Evolutionary conservation across 2,888 invertebrate species (phyloP).

Genomic region (Tipula unca): DNA sequence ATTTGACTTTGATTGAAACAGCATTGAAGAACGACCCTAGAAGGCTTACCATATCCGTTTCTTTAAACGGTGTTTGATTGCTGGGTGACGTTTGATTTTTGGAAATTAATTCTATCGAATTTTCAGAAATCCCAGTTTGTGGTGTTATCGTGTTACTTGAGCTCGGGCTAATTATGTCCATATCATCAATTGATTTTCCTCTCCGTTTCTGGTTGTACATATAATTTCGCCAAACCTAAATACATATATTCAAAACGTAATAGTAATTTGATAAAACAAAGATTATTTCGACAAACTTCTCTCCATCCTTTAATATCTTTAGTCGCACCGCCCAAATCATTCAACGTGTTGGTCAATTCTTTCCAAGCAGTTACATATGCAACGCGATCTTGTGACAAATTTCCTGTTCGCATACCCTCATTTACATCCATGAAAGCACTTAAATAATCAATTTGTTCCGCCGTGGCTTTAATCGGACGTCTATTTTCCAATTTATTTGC

Average conservation of each 20-base stretch:
- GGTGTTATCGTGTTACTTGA: background rate
- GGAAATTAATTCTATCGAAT: background rate
- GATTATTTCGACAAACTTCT: background rate
- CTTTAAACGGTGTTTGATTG: background rate
- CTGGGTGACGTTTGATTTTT: too few species aligned
- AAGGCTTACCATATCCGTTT: background rate
- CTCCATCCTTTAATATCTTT: background rate
- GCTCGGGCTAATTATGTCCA: background rate
- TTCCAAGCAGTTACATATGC: background rate
- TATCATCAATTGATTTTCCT: background rate
- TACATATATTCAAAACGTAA: background rate
- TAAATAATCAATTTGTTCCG: background rate
- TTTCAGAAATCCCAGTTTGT: background rate
- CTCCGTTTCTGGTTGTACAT: background rate
- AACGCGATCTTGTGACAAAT: background rate
- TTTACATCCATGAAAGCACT: background rate
- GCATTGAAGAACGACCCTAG: too few species aligned
- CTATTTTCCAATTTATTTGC: background rate
- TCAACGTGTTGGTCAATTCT: background rate
- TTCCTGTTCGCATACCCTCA: background rate
- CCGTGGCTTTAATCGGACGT: background rate
- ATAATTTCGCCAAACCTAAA: background rate
- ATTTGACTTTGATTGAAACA: too few species aligned
- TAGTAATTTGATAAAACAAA: background rate
- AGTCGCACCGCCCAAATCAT: background rate